These are phyloP conservation scores for Girardinichthys multiradiatus DNA, from an alignment of 2,113 vertebrate species.

Conservation along the genomic window DNA sequence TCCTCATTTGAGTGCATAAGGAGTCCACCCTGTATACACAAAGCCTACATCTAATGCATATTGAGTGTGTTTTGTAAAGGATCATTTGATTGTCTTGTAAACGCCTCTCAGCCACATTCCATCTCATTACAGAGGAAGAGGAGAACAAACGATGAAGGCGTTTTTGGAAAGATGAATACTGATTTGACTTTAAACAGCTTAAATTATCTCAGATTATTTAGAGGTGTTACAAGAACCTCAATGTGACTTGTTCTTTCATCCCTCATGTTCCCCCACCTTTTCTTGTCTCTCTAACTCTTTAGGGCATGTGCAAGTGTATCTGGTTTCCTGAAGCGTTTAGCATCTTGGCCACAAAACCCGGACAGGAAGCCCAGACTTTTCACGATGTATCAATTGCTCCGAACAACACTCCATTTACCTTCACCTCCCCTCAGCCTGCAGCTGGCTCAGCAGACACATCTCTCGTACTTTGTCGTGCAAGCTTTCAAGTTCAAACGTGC, in stretches of 20 bases:
- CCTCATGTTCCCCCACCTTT: constrained; percentile 25
- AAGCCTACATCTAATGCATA: constrained; percentile 78
- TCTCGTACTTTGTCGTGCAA: constrained; percentile 49
- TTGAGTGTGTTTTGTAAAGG: constrained; percentile 79
- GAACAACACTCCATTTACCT: constrained; percentile 78
- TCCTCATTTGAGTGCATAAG: constrained; percentile 66
- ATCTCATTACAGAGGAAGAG: constrained; percentile 68
- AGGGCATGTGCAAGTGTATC: constrained; percentile 79
- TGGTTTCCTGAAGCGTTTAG: constrained; percentile 84
- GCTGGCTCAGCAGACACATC: constrained; percentile 72
- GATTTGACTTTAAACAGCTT: constrained; percentile 42
- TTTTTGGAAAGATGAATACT: constrained; percentile 58
- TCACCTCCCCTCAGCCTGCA: constrained; percentile 73
- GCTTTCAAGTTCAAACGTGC: constrained; percentile 40
- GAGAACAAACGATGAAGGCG: constrained; percentile 55
- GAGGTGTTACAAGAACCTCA: not conserved
- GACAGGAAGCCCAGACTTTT: constrained; percentile 87
- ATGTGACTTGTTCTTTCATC: constrained; percentile 11
- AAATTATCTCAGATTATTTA: constrained; percentile 30
- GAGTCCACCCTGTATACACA: constrained; percentile 70
- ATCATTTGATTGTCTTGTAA: constrained; percentile 79
- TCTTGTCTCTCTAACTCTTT: constrained; percentile 59
- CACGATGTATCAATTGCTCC: constrained; percentile 82
- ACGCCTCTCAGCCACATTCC: constrained; percentile 73
- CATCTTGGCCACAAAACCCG: constrained; percentile 81